Base-by-base conservation (phyloP, 2,113 vertebrate species). In the Sialia sialis region DNA sequence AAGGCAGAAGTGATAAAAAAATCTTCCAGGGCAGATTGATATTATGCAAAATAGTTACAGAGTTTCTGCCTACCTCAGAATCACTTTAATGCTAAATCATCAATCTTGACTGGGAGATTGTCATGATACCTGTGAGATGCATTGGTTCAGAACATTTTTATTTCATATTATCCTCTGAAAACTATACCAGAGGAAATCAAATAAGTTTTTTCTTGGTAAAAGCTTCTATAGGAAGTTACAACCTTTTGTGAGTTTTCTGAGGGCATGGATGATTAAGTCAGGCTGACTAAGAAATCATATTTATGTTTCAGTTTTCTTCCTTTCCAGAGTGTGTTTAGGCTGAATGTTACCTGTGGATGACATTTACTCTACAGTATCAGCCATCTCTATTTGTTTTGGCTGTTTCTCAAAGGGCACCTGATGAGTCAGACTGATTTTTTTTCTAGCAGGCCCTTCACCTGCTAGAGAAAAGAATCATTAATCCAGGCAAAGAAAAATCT, bases 371-470 rank as follows among this genome's bases (percentile, higher is more conserved):
- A 3, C 41, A 56, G 89, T 96, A 95, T 93, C 90, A 90, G 27
- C 56, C 94, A 93, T 83, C 62, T 88, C 46, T 84, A 32, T 94
- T 96, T 97, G 46, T 75, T 97, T 94, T 96, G 93, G 88, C 89
- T 84, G 66, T 80, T 82, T 80, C 83, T 96, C 92, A 96, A 94
- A 95, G 87, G 66, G 20, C 63, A 93, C 74, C 36, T 84, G 66
- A 86, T 84, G 66, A 96, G 34, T 91, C 83, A 93, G 72, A 74
- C 72, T 76, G 41, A 30, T 39, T 91, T 93, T 91, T 91, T 69
- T 91, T 87, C 56, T 82, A 29, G 3, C 34, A 36, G 46, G 66
- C 32, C 29, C 69, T 87, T 75, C 67, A 90, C 84, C 79, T 97
- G 94, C 72, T 81, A 77, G 29, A 73, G 39, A 83, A 15, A 27